Evolutionary conservation across 2,797 vertebrate species (phyloP), one percentile per base, ranked within the genome.

Genomic region (Syncerus caffer): DNA sequence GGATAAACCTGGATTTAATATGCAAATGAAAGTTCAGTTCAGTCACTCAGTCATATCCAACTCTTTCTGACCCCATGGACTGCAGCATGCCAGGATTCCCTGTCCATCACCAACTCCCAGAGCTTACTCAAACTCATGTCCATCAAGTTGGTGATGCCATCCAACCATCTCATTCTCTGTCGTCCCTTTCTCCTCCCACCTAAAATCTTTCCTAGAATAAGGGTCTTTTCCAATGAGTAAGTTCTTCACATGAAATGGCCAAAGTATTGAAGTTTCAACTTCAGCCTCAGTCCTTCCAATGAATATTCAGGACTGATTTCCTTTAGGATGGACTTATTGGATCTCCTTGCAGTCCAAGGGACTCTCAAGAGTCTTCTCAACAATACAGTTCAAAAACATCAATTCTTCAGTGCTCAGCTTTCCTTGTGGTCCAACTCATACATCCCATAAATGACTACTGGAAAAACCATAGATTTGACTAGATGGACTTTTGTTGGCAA

Each of bases 1-100:
- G 88, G 51, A 78, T 86, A 90, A 95, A 42, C n/a, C 51, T 93
- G 76, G 47, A 95, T 71, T 90, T 88, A 60, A 9, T 92, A 74
- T 83, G 57, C 15, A 95, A 85, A 87, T 79, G 1, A n/a, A 51
- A 38, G 64, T 71, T 21, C 64, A 71, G 19, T 71, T 38, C n/a
- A 71, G 64, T 38, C 5, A 71, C 64, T 38, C 64, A 71, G 64
- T 38, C 64, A 0, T 71, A n/a, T 21, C 11, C 19, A 11, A 71
- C n/a, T 71, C n/a, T 71, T 23, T 12, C 4, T 71, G 64, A 71
- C 10, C 64, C n/a, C 4, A 34, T 3, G 17, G n/a, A 71, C 64
- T 38, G n/a, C 64, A 38, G 64, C 64, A 71, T 2, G 2, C 64
- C n/a, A 71, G n/a, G n/a, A 21, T 23, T 71, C n/a, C 64, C n/a